phyloP scores from a whole-genome alignment of 2,113 vertebrate species.

The Leucosticte australis region DNA sequence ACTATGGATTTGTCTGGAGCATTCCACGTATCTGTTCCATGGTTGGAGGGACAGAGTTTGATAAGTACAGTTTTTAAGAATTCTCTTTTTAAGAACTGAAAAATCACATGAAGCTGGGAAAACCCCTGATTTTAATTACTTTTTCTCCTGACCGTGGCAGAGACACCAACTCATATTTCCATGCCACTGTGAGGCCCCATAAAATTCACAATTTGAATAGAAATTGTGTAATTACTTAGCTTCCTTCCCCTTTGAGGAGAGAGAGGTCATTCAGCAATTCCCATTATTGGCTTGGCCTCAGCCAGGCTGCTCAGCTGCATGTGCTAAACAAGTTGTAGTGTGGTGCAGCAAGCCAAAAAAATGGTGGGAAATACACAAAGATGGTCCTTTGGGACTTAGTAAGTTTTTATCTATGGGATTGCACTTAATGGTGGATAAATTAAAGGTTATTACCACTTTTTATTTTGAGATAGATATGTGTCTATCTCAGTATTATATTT shows the following conservation, averaged over 20 bases:
- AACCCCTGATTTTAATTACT: neutral
- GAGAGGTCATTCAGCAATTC: neutral
- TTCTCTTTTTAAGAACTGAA: neutral
- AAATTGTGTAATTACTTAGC: neutral
- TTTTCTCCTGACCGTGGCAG: neutral
- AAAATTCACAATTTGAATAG: neutral
- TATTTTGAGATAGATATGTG: neutral
- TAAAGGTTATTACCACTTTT: neutral
- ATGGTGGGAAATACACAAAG: neutral
- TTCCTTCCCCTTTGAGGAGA: neutral
- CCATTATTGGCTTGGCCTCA: neutral
- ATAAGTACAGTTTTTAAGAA: neutral
- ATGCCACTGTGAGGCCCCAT: neutral
- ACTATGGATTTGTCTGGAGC: neutral
- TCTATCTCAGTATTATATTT: neutral
- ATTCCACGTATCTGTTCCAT: neutral
- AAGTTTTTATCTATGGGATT: neutral
- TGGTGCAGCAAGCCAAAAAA: neutral
- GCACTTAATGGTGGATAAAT: neutral
- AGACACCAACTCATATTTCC: rapidly evolving
- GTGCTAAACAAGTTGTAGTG: neutral
- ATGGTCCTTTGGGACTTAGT: neutral
- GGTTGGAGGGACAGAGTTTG: neutral
- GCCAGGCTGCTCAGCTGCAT: neutral
- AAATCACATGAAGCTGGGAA: neutral